Evolutionary conservation across 1,140 invertebrate genomes (phyloP).

Genomic region (Myzus persicae): DNA sequence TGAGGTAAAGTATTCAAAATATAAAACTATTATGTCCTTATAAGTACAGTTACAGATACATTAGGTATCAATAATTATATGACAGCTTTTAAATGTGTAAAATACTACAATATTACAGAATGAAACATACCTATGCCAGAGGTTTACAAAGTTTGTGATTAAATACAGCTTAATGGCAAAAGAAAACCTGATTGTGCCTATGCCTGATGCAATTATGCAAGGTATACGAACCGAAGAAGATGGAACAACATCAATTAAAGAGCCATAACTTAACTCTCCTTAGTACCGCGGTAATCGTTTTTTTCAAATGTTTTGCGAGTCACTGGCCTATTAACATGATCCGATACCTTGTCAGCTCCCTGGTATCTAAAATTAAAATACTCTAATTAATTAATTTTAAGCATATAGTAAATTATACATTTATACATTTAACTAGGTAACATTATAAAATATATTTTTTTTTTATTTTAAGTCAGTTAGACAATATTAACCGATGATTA

Average conservation of each 20-base stretch:
- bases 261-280: constrained; percentile 40
- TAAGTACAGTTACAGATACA: background rate
- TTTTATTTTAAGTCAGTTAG: constrained; percentile 1
- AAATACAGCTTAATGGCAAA: constrained; percentile 99
- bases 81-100: constrained; percentile 58
- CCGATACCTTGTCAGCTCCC: constrained; percentile 43
- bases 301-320: constrained; percentile 49
- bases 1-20: constrained; percentile 72
- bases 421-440: background rate
- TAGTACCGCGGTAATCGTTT: constrained; percentile 46
- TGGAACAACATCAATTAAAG: constrained; percentile 41
- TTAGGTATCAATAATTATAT: background rate
- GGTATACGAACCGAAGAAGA: constrained; percentile 50
- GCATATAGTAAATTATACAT: background rate
- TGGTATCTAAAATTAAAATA: constrained; percentile 50
- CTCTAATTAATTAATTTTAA: background rate
- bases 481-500: constrained; percentile 13
- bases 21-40: constrained; percentile 37
- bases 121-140: constrained; percentile 91
- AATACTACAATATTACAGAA: constrained; percentile 68
- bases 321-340: constrained; percentile 51
- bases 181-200: constrained; percentile 98
- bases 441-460: background rate
- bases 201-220: constrained; percentile 77
- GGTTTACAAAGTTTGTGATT: constrained; percentile 97